phyloP scores from a whole-genome alignment of 2,113 vertebrate species.

The Hyaena hyaena region DNA sequence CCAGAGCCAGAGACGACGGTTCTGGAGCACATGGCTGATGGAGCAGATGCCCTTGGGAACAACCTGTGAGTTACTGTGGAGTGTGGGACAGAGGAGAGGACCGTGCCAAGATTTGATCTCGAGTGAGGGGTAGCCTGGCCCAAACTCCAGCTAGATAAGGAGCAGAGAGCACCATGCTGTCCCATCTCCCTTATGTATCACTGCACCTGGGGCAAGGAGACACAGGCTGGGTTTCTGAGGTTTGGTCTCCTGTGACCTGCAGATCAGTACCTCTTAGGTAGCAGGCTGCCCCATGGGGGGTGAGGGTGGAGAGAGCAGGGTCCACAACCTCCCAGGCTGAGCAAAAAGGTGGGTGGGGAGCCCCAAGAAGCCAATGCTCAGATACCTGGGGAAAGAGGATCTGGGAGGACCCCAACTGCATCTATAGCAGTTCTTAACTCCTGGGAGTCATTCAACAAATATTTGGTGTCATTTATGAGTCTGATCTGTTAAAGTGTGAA shows the following conservation, averaged over 20 bases:
- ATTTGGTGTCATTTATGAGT: background rate
- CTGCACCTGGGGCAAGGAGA: too few relatives aligned
- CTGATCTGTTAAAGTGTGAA: background rate
- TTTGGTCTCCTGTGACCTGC: background rate
- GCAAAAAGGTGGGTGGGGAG: background rate
- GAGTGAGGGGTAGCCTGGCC: background rate
- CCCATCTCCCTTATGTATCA: fast-evolving
- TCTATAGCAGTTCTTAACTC: background rate
- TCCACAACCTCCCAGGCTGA: too few relatives aligned
- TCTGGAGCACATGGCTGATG: background rate
- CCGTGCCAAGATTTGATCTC: fast-evolving
- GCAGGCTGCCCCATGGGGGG: background rate
- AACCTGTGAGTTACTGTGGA: background rate
- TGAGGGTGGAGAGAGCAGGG: background rate
- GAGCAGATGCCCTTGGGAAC: background rate
- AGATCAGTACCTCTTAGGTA: background rate
- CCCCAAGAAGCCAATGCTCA: too few relatives aligned
- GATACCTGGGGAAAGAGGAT: background rate
- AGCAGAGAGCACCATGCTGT: background rate
- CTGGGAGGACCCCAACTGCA: fast-evolving
- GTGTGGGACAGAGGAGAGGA: background rate
- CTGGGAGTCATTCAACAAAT: background rate
- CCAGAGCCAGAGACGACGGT: background rate
- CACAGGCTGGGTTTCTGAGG: background rate
- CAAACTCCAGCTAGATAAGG: background rate